Conservation (phyloP, 2,888 invertebrate genomes). For the Ormyrus nitidulus region DNA sequence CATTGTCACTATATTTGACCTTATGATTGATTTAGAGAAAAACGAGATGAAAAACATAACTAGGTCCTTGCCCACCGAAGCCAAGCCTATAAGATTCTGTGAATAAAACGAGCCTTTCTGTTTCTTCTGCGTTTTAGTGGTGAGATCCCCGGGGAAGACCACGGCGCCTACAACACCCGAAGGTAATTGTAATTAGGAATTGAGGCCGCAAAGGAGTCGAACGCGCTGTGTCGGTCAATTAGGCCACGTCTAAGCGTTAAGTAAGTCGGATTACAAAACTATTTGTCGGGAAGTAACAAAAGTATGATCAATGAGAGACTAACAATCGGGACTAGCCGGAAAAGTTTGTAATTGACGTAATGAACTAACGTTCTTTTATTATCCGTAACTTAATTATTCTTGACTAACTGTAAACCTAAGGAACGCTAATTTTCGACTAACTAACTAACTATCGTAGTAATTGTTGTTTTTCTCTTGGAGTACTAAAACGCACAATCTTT, state of each 20-base stretch:
- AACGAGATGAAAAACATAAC: constrained; percentile 31
- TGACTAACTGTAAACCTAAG: constrained; percentile 14
- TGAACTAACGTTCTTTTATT: constrained; percentile 11
- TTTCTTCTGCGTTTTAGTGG: constrained; percentile 76
- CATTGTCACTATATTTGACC: constrained; percentile 27
- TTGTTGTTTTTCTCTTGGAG: constrained; percentile 21
- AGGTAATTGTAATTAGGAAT: constrained; percentile 77
- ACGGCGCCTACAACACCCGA: constrained; percentile 75
- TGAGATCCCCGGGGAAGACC: constrained; percentile 77
- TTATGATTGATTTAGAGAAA: constrained; percentile 46
- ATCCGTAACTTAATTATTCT: constrained; percentile 8
- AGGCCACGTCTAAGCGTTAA: constrained; percentile 75
- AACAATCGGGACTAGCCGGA: constrained; percentile 52
- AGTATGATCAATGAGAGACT: constrained; percentile 46
- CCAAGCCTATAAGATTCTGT: constrained; percentile 14
- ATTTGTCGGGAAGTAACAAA: constrained; percentile 50
- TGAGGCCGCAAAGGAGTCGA: constrained; percentile 74
- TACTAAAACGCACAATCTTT: constrained; percentile 24
- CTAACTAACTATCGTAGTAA: constrained; percentile 34
- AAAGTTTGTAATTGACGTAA: constrained; percentile 26
- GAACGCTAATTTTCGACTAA: neutral
- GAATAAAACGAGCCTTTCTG: constrained; percentile 64
- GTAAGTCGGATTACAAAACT: constrained; percentile 72
- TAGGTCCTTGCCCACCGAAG: constrained; percentile 12
- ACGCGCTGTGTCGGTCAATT: constrained; percentile 74